Evolutionary conservation across 1,140 invertebrate species (phyloP).

Genomic region (Polypedilum pembai): DNA sequence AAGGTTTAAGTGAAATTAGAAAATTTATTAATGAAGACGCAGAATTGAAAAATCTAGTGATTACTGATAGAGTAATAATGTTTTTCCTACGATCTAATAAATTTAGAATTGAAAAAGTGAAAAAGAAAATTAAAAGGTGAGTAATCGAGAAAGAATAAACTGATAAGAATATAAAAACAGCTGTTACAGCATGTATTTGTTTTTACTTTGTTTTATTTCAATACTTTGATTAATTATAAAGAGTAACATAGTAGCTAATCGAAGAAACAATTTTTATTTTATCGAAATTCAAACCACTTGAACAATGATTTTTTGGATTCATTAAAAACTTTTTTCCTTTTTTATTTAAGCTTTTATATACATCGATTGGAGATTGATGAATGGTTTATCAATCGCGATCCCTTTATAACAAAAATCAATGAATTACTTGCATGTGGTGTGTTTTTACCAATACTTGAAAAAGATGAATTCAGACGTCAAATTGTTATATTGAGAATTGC

Average conservation of each 20-base stretch:
- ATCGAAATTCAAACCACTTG: background rate
- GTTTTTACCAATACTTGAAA: conserved; percentile 51
- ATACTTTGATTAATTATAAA: background rate
- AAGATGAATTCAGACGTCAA: conserved; percentile 46
- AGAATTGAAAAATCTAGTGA: background rate
- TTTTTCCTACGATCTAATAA: background rate
- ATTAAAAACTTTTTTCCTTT: background rate
- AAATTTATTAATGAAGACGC: background rate
- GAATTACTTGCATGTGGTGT: conserved; percentile 52
- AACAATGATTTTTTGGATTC: background rate
- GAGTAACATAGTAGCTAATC: background rate
- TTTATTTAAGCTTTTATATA: conserved; percentile 46
- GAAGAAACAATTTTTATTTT: background rate
- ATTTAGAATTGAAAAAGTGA: background rate
- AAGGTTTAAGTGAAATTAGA: background rate
- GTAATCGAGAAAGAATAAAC: background rate
- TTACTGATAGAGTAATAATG: background rate
- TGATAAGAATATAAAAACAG: background rate
- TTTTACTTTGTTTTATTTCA: background rate
- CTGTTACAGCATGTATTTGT: background rate
- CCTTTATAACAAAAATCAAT: conserved; percentile 48
- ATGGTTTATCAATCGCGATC: conserved; percentile 56
- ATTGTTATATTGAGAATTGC: conserved; percentile 52
- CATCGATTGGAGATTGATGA: conserved; percentile 48
- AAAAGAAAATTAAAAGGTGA: conserved; percentile 18